Percentiles rank a stretch among this genome's conserved stretches.
These are phyloP conservation scores for Fundulus diaphanus DNA, from an alignment of 2,797 vertebrate genomes.

Conservation along the genomic window DNA sequence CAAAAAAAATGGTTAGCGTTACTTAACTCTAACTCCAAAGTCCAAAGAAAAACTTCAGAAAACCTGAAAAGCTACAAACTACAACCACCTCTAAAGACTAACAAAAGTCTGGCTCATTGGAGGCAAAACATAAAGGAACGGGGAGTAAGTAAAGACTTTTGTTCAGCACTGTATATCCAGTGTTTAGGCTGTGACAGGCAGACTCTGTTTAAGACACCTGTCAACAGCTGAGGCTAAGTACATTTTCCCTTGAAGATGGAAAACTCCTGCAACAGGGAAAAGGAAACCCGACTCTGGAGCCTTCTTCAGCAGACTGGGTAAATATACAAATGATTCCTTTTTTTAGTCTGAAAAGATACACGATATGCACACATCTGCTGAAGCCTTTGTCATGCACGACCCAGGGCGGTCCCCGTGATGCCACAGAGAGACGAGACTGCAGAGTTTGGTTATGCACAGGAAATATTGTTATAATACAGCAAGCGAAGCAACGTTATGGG, in stretches of 20 bases:
- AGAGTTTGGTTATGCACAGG: background rate
- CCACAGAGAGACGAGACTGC: constrained; percentile 26
- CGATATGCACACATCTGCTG: constrained; percentile 81
- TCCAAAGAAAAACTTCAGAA: background rate
- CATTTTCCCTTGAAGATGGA: constrained; percentile 65
- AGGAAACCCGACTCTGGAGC: constrained; percentile 61
- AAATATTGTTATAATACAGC: background rate
- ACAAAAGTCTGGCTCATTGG: background rate
- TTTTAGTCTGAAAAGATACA: constrained; percentile 75
- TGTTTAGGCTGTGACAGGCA: constrained; percentile 60
- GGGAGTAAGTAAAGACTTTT: background rate
- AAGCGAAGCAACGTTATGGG: constrained; percentile 11
- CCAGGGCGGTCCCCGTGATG: constrained; percentile 26
- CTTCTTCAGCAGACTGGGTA: constrained; percentile 72
- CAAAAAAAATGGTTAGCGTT: background rate
- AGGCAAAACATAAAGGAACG: constrained; percentile 42
- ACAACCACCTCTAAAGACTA: constrained; percentile 1
- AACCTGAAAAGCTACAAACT: constrained; percentile 2
- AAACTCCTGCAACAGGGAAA: constrained; percentile 64
- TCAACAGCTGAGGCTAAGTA: constrained; percentile 66
- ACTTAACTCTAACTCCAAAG: background rate
- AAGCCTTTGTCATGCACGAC: constrained; percentile 71
- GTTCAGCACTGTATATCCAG: background rate
- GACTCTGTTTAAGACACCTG: constrained; percentile 73
- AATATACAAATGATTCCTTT: constrained; percentile 73